These are phyloP conservation scores for Calypte anna DNA, from an alignment of 2,113 vertebrate species.

Conservation along the genomic window DNA sequence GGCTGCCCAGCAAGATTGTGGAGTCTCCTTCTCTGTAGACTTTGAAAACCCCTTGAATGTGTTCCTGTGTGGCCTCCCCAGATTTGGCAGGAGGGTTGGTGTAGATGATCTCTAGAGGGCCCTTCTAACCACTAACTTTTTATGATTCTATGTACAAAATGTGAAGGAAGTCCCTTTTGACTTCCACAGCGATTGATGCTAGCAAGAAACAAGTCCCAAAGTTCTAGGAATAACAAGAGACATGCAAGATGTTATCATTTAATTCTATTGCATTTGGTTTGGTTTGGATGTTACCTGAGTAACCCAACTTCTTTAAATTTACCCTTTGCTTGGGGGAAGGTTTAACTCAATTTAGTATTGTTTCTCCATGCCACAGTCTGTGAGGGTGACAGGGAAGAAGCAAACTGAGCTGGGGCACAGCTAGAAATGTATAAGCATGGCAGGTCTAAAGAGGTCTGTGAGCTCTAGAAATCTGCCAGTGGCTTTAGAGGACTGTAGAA, in stretches of 20 bases:
- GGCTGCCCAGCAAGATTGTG: too few relatives aligned
- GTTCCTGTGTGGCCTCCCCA: too few relatives aligned
- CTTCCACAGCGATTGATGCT: conserved; percentile 15
- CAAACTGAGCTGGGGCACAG: background rate
- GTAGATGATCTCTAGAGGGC: too few relatives aligned
- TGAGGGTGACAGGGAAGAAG: background rate
- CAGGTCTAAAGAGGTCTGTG: background rate
- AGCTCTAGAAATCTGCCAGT: background rate
- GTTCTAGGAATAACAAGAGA: conserved; percentile 18
- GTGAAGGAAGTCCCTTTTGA: background rate
- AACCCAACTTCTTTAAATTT: background rate
- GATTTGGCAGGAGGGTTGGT: too few relatives aligned
- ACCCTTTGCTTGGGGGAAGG: background rate
- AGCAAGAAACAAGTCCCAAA: background rate
- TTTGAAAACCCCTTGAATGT: too few relatives aligned
- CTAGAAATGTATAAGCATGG: background rate
- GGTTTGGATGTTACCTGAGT: background rate
- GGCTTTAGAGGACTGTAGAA: background rate
- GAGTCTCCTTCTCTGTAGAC: too few relatives aligned
- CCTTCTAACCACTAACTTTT: too few relatives aligned
- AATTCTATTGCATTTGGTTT: background rate
- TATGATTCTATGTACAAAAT: background rate
- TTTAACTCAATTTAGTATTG: background rate
- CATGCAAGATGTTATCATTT: conserved; percentile 7
- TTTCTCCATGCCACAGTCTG: background rate